Percentiles rank a stretch among this genome's conserved stretches.
These are phyloP conservation scores for Macaria notata DNA, from an alignment of 2,888 invertebrate species.

Conservation along the genomic window DNA sequence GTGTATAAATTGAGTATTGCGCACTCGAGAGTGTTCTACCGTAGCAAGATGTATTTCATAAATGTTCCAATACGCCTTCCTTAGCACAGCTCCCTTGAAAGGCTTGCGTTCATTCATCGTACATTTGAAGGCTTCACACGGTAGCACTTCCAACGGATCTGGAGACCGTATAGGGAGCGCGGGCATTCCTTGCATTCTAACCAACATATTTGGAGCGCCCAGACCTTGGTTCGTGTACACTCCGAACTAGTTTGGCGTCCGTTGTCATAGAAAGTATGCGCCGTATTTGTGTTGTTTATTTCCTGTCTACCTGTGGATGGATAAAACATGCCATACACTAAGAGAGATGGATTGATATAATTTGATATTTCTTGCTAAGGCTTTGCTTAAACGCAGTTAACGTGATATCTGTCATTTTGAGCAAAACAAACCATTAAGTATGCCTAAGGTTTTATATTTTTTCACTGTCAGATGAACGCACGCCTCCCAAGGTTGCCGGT, in stretches of 20 bases:
- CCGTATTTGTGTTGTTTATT: conserved; percentile 3
- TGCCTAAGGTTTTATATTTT: conserved; percentile 12
- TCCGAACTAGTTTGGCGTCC: conserved; percentile 14
- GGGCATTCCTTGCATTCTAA: conserved; percentile 15
- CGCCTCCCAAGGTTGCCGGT: conserved; percentile 41
- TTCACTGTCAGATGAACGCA: conserved; percentile 41
- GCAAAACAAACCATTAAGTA: background rate
- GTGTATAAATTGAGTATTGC: too few relatives aligned
- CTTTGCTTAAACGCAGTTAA: background rate
- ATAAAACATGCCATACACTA: background rate
- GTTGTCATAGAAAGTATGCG: conserved; percentile 9
- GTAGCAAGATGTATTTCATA: too few relatives aligned
- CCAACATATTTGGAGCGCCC: conserved; percentile 14
- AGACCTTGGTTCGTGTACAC: conserved; percentile 9
- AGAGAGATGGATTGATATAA: too few relatives aligned
- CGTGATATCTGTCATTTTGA: background rate
- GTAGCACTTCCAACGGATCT: conserved; percentile 21
- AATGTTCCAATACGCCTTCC: too few relatives aligned
- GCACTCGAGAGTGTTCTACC: too few relatives aligned
- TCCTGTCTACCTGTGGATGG: background rate
- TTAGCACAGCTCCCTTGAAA: conserved; percentile 8
- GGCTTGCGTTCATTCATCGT: conserved; percentile 19
- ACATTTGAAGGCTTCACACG: conserved; percentile 22
- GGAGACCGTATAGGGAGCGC: conserved; percentile 10
- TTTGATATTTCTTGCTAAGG: too few relatives aligned